Evolutionary conservation across 2,888 invertebrate species (phyloP), one percentile per base, ranked within the genome.

Genomic region (Crematogaster levior): DNA sequence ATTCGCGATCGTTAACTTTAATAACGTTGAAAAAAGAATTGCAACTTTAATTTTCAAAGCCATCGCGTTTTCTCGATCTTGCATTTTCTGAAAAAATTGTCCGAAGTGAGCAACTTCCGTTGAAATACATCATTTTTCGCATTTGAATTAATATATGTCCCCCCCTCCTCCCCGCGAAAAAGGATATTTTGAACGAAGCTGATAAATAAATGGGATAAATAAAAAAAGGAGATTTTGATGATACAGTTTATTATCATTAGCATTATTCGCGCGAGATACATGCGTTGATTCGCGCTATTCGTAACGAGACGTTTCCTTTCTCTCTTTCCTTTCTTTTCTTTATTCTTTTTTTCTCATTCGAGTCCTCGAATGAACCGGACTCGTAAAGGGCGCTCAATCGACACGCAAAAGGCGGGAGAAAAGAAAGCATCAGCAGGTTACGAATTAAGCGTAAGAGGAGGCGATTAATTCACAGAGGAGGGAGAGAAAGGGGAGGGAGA

Each of bases 201-300:
- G n/a, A n/a, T 1, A 10, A 48, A 48, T 21, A 61, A 37, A 61
- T 7, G 1, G 24, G 34, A 63, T 18, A n/a, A 37, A 75, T 15
- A 65, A 65, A 63, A 12, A 18, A 9, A 51, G 37, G 3, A 21
- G 9, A 10, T 40, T 53, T 15, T 63, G 51, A 75, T 63, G 63
- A 75, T 65, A 75, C 9, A 75, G 7, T 65, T 75, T 75, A 75
- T 63, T 61, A 75, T 65, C 37, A 3, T 65, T 75, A 75, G 18
- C 37, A 27, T 24, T 63, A 4, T 53, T 75, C n/a, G 34, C 48
- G 48, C 24, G 24, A 51, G n/a, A 15, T 75, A 75, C 40, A 75
- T 51, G 7, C 27, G 51, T 9, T n/a, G 51, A 63, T 27, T 53
- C 10, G 63, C 61, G 61, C 48, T n/a, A 21, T 51, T 24, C 51